phyloP scores from a whole-genome alignment of 2,888 invertebrate species.

The Drosophila monieri region DNA sequence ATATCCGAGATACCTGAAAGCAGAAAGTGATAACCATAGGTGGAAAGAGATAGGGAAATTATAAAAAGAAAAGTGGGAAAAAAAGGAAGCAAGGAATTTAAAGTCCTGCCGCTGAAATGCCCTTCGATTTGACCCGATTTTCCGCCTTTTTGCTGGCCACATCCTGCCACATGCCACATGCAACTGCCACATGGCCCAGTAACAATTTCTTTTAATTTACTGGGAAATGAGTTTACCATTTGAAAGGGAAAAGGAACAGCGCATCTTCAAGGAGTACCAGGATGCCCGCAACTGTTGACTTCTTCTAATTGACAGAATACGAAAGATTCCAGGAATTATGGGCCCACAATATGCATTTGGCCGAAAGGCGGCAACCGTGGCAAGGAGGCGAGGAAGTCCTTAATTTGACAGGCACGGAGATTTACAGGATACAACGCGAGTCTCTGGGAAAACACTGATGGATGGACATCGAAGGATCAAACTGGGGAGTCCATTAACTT shows the following conservation, averaged over 20 bases:
- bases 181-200: conserved; percentile 13
- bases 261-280: conserved; percentile 1
- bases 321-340: conserved; percentile 59
- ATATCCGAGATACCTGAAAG: not conserved
- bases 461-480: conserved; percentile 7
- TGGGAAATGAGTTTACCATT: conserved; percentile 37
- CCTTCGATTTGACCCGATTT: conserved; percentile 28
- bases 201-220: conserved; percentile 34
- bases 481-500: not conserved
- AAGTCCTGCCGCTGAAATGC: not conserved
- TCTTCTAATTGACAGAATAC: conserved; percentile 62
- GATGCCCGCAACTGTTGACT: conserved; percentile 32
- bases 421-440: conserved; percentile 34
- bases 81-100: not conserved
- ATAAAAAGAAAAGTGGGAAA: not conserved
- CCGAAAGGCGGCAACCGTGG: not conserved
- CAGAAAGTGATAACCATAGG: conserved; percentile 1
- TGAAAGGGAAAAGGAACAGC: conserved; percentile 12
- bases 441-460: conserved; percentile 19
- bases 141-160: not conserved
- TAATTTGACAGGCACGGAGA: conserved; percentile 47
- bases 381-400: conserved; percentile 17
- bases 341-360: conserved; percentile 48
- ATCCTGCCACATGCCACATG: not conserved
- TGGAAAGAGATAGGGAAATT: not conserved